Evolutionary conservation across 2,888 invertebrate genomes (phyloP), one percentile per base, ranked within the genome.

Genomic region (Meghimatium bilineatum): DNA sequence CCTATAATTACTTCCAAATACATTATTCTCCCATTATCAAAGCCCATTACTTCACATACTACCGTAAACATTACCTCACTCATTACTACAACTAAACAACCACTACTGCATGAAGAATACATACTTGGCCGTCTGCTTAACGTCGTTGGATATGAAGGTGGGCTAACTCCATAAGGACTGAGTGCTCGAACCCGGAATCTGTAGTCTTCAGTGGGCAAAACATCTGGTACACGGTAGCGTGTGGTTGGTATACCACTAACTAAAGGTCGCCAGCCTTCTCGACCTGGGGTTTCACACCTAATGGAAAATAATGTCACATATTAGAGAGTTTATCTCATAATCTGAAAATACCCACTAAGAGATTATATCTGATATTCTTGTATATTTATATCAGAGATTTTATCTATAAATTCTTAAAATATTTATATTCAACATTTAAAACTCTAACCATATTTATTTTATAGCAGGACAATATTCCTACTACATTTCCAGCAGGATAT

Each of bases 81-180:
- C 44, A 12, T 12, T 44, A 44, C 44, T 12, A 44, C 44, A 44
- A 44, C 44, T 12, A n/a, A n/a, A 63, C 44, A 8, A 44, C 44
- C 44, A 44, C 44, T 8, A 44, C 12, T 1, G 32, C 26, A 69
- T 17, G 49, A 63, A 20, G 14, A 75, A 29, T 1, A 85, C 87
- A 82, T 87, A 91, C 91, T 88, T 80, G 88, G 79, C 14, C 85
- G 52, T 38, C 90, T 88, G 87, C 90, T 88, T 44, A 89, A 79
- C 17, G 86, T 85, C 66, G 86, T 89, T 14, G 91, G 88, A 1
- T 98, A 98, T 80, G 98, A 98, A 0, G 99, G 99, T 93, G 99
- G 99, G 93, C 98, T 98, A 87, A 98, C 96, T 78, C 99, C 99
- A 93, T 97, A 97, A 93, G 97, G 97, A 94, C 99, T 99, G 93